phyloP scores from a whole-genome alignment of 2,113 vertebrate genomes.

The Falco punctatus region DNA sequence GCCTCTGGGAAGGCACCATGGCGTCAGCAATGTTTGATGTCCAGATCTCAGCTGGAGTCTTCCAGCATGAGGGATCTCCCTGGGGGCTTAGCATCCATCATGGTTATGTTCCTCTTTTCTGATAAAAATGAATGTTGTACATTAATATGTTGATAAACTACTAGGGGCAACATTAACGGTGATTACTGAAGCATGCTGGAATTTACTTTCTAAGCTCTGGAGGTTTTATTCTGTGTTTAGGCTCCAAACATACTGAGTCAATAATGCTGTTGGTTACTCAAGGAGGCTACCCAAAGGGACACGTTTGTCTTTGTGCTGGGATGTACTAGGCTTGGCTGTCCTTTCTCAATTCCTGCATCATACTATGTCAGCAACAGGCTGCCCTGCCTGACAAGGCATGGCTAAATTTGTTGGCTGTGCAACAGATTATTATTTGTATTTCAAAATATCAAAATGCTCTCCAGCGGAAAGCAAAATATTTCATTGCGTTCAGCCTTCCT shows the following conservation, averaged over 20 bases:
- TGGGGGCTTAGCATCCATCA: not conserved
- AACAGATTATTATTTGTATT: not conserved
- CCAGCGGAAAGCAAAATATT: not conserved
- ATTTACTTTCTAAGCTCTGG: conserved; percentile 25
- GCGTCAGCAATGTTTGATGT: not conserved
- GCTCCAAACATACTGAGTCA: not conserved
- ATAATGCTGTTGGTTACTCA: not conserved
- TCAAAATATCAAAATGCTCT: not conserved
- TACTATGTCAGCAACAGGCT: not conserved
- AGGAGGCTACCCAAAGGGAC: not conserved
- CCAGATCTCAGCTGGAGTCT: conserved; percentile 22
- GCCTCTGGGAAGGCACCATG: not conserved
- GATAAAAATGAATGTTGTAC: not conserved
- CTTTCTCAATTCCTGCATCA: not conserved
- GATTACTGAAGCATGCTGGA: conserved; percentile 23
- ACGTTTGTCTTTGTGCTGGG: conserved; percentile 1
- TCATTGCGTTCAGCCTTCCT: not conserved
- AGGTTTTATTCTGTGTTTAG: not conserved
- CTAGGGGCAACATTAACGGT: not conserved
- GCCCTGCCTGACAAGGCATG: not conserved
- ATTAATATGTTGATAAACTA: conserved; percentile 14
- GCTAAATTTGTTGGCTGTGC: not conserved
- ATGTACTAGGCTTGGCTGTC: not conserved
- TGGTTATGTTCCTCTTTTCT: not conserved
- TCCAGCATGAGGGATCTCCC: not conserved